A percentile compares a stretch with the other conserved stretches of the same genome.
phyloP scores from a whole-genome alignment of 2,888 invertebrate genomes.

The Prosapia bicincta region DNA sequence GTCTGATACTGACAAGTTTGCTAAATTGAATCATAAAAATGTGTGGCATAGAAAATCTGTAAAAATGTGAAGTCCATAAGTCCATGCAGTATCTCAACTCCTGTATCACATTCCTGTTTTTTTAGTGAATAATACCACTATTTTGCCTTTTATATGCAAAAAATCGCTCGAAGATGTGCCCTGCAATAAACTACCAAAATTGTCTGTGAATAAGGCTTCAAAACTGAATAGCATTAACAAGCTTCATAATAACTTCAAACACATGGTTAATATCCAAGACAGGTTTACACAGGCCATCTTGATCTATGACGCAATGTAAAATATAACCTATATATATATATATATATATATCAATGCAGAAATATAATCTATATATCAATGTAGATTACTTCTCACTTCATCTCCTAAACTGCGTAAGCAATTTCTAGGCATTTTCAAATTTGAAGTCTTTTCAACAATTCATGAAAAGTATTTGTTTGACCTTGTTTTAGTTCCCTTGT shows the following conservation, averaged over 20 bases:
- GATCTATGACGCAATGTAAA: not conserved
- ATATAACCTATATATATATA: not conserved
- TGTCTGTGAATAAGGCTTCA: too few relatives aligned
- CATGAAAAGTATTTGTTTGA: not conserved
- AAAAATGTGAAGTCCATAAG: too few relatives aligned
- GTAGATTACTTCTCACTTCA: not conserved
- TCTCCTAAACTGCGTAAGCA: not conserved
- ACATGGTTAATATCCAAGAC: not conserved
- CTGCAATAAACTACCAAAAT: too few relatives aligned
- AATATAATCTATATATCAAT: not conserved
- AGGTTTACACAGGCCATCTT: not conserved
- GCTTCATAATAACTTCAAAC: not conserved
- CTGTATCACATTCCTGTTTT: too few relatives aligned
- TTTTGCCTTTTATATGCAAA: too few relatives aligned
- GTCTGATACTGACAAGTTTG: too few relatives aligned
- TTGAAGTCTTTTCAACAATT: not conserved
- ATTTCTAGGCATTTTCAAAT: not conserved
- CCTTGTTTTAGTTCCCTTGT: not conserved
- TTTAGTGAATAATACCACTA: not conserved
- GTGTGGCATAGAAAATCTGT: too few relatives aligned
- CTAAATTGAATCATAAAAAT: too few relatives aligned
- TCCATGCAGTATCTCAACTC: too few relatives aligned
- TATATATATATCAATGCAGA: not conserved
- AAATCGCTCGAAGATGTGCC: too few relatives aligned
- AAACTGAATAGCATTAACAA: not conserved